Percentiles rank a stretch among this genome's conserved stretches.
phyloP scores from a whole-genome alignment of 2,797 vertebrate species.

The Myioborus miniatus region DNA sequence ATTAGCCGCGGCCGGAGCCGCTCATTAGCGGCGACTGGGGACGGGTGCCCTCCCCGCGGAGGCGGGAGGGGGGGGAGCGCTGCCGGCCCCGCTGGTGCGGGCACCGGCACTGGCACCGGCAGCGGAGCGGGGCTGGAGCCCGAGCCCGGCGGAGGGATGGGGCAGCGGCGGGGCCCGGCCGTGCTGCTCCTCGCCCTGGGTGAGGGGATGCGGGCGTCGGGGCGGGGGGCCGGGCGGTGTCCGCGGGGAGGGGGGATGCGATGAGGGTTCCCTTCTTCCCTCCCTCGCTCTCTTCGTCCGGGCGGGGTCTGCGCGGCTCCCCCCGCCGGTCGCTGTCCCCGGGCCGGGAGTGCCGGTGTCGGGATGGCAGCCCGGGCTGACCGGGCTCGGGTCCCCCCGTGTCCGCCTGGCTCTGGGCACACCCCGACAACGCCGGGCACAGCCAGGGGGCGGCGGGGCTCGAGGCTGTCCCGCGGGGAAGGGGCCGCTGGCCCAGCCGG shows the following conservation, averaged over 20 bases:
- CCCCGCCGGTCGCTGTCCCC: neutral
- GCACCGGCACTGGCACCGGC: neutral
- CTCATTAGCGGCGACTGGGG: neutral
- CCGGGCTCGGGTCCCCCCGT: neutral
- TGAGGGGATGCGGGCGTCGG: neutral
- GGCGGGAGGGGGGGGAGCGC: neutral
- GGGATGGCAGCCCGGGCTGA: neutral
- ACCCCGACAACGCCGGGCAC: neutral
- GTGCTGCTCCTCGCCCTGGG: neutral
- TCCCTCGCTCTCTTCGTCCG: too few species aligned
- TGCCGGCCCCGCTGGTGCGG: neutral
- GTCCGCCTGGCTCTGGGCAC: neutral
- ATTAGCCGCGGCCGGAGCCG: neutral
- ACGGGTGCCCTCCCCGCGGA: neutral
- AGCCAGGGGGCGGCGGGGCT: rapidly evolving
- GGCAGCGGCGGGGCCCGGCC: neutral
- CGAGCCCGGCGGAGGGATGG: neutral
- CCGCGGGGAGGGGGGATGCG: neutral
- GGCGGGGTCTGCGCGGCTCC: neutral
- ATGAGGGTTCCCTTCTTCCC: too few species aligned
- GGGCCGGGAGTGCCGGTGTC: neutral
- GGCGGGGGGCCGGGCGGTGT: neutral
- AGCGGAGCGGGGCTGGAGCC: neutral
- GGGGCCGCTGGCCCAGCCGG: neutral
- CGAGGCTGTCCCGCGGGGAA: rapidly evolving